Evolutionary conservation across 2,113 vertebrate species (phyloP).

Genomic region (Andinoacara biseriatus): DNA sequence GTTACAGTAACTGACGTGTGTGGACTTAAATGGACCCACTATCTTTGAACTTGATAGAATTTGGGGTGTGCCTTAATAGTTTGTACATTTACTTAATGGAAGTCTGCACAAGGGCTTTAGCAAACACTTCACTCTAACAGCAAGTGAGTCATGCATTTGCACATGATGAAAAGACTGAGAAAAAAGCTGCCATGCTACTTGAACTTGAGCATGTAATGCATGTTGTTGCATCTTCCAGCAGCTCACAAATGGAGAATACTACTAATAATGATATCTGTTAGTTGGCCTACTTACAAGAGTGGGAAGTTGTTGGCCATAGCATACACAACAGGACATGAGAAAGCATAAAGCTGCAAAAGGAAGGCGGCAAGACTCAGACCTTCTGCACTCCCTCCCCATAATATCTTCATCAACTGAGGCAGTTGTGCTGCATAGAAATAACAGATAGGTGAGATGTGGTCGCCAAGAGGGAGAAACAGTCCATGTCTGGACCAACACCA

Average conservation of each 20-base stretch:
- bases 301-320: conserved; percentile 82
- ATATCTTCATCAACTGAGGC: conserved; percentile 83
- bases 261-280: accelerated
- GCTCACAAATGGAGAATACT: background rate
- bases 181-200: background rate
- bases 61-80: background rate
- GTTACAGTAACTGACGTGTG: background rate
- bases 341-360: conserved; percentile 81
- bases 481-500: background rate
- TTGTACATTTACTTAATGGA: background rate
- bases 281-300: conserved; percentile 76
- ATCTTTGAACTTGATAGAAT: background rate
- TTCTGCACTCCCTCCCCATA: conserved; percentile 77
- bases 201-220: background rate
- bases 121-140: background rate
- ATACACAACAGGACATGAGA: conserved; percentile 82
- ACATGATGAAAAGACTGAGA: background rate
- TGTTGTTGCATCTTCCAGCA: background rate
- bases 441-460: background rate
- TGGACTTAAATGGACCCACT: background rate
- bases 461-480: background rate
- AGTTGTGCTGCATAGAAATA: conserved; percentile 64
- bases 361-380: conserved; percentile 81
- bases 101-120: background rate
- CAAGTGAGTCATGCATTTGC: background rate